phyloP scores from a whole-genome alignment of 2,797 vertebrate genomes.

The Anguilla marmorata region DNA sequence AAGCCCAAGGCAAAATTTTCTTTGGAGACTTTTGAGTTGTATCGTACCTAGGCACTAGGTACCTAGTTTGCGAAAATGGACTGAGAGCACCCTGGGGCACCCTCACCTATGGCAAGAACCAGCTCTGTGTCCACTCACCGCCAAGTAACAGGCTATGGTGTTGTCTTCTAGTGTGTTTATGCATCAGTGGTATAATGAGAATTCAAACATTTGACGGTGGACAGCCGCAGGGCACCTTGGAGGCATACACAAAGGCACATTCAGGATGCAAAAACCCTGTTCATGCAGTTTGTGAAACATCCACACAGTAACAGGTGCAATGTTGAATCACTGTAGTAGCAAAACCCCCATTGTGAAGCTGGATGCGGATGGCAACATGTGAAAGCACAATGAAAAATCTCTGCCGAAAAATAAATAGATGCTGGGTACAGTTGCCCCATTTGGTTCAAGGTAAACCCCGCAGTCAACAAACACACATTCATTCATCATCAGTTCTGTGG shows the following conservation, averaged over 20 bases:
- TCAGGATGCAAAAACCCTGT: too few species aligned
- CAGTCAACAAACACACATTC: neutral
- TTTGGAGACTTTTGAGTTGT: neutral
- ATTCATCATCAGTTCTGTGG: neutral
- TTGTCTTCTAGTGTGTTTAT: neutral
- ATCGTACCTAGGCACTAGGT: neutral
- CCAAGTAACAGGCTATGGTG: neutral
- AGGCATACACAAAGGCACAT: neutral
- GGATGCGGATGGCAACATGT: neutral
- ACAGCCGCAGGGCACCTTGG: too few species aligned
- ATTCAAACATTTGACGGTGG: neutral
- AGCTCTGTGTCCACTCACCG: neutral
- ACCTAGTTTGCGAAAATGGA: neutral
- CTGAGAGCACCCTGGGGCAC: neutral
- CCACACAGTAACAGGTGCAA: too few species aligned
- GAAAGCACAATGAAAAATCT: neutral
- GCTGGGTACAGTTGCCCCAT: neutral
- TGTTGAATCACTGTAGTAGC: too few species aligned
- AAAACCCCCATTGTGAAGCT: neutral
- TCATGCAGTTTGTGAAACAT: too few species aligned
- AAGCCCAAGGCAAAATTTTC: too few species aligned
- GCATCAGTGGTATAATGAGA: neutral
- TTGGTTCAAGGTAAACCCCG: neutral
- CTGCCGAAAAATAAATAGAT: neutral
- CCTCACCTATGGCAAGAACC: neutral